Conservation (phyloP, 2,888 invertebrate species). For the Lepeophtheirus nordmannii region DNA sequence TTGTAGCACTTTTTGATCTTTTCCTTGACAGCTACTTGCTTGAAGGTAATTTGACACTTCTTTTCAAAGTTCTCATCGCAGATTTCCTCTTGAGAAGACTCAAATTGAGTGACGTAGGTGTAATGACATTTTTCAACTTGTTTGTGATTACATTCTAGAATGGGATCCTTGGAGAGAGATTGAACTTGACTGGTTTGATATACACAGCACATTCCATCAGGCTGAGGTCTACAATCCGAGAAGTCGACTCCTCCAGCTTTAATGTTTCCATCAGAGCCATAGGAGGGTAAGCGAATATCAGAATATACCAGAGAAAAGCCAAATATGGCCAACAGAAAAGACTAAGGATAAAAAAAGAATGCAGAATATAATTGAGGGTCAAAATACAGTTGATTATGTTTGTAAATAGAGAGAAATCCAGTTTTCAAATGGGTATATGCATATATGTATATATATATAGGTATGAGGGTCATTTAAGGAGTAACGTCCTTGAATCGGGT, state of each 20-base stretch:
- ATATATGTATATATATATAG: too few species aligned
- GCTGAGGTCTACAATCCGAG: conserved; percentile 9
- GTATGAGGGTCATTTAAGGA: too few species aligned
- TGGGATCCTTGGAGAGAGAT: conserved; percentile 8
- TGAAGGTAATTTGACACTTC: conserved; percentile 24
- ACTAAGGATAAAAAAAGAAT: too few species aligned
- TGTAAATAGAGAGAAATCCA: too few species aligned
- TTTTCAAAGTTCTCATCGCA: conserved; percentile 25
- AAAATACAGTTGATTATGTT: too few species aligned
- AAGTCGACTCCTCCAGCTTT: conserved; percentile 18
- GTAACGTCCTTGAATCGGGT: too few species aligned
- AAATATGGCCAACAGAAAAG: neutral
- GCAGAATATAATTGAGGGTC: too few species aligned
- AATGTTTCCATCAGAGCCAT: neutral
- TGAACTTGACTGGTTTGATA: neutral
- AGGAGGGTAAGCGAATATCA: neutral
- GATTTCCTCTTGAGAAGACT: conserved; percentile 24
- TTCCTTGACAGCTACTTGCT: conserved; percentile 20
- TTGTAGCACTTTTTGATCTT: conserved; percentile 16
- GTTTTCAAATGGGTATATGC: too few species aligned
- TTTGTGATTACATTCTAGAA: conserved; percentile 19
- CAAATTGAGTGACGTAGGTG: conserved; percentile 24
- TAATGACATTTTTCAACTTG: conserved; percentile 20
- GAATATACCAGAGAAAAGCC: neutral
- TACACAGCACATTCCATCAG: conserved; percentile 20